Conservation (phyloP, 1,140 invertebrate genomes). For the Octopus bimaculoides region DNA sequence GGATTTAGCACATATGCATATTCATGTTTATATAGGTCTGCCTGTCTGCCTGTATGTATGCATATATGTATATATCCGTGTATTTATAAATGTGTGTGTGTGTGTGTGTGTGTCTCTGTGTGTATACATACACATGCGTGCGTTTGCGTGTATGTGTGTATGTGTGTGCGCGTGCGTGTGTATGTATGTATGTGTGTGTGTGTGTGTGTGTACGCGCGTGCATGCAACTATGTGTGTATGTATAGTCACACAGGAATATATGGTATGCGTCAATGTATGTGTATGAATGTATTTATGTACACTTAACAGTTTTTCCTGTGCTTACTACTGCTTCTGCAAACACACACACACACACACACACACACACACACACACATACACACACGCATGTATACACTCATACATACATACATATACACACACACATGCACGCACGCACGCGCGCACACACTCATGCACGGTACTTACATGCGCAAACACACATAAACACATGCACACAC, state of each 20-base stretch:
- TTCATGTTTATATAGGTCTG: not conserved
- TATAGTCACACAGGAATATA: not conserved
- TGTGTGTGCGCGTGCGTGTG: not conserved
- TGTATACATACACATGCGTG: not conserved
- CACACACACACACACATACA: no score
- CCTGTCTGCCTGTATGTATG: not conserved
- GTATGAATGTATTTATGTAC: no score
- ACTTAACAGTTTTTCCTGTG: no score
- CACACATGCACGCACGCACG: no score
- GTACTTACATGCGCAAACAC: no score
- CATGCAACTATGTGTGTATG: not conserved
- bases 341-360: no score
- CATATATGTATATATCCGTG: not conserved
- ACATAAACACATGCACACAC: no score
- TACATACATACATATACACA: no score
- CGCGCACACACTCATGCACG: no score
- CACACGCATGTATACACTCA: no score
- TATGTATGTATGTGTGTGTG: not conserved
- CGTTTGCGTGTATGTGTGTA: not conserved
- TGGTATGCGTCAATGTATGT: not conserved
- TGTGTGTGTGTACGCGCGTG: not conserved
- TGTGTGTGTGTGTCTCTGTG: not conserved
- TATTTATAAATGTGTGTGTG: not conserved
- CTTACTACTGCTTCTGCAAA: no score
- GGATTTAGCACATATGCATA: not conserved